A percentile compares a stretch with the other conserved stretches of the same genome.
These are phyloP conservation scores for Anastrepha ludens DNA, from an alignment of 1,140 invertebrate genomes.

Conservation along the genomic window DNA sequence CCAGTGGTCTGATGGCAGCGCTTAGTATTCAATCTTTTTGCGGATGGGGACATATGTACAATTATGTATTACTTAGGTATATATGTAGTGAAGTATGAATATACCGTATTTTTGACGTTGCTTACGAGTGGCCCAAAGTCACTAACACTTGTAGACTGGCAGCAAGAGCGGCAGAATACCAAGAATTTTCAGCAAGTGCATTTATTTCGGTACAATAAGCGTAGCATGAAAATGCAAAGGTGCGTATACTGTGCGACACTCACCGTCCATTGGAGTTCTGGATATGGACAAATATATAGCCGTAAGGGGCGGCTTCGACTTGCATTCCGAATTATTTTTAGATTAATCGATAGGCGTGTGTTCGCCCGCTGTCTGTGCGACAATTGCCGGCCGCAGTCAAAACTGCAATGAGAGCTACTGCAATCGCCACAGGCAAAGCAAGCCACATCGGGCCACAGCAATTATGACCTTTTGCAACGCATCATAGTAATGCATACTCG, in stretches of 20 bases:
- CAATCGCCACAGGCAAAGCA: background rate
- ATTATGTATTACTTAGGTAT: too few species aligned
- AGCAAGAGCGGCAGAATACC: background rate
- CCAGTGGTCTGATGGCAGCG: background rate
- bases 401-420: too few species aligned
- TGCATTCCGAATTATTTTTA: conserved; percentile 74
- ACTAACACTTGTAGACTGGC: background rate
- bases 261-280: background rate
- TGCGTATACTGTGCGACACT: background rate
- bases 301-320: conserved; percentile 74
- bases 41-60: too few species aligned
- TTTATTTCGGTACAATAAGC: background rate
- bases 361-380: background rate
- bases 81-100: too few species aligned
- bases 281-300: conserved; percentile 66
- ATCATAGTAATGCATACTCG: background rate
- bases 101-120: conserved; percentile 1
- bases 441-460: background rate
- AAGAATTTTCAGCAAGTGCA: conserved; percentile 4
- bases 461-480: conserved; percentile 13
- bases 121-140: background rate
- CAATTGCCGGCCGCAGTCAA: too few species aligned
- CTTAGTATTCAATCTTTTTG: background rate
- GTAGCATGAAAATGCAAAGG: conserved; percentile 50
- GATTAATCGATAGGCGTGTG: conserved; percentile 67